Percentiles rank a stretch among this genome's conserved stretches.
These are phyloP conservation scores for Patagioenas fasciata DNA, from an alignment of 2,113 vertebrate species.

Conservation along the genomic window DNA sequence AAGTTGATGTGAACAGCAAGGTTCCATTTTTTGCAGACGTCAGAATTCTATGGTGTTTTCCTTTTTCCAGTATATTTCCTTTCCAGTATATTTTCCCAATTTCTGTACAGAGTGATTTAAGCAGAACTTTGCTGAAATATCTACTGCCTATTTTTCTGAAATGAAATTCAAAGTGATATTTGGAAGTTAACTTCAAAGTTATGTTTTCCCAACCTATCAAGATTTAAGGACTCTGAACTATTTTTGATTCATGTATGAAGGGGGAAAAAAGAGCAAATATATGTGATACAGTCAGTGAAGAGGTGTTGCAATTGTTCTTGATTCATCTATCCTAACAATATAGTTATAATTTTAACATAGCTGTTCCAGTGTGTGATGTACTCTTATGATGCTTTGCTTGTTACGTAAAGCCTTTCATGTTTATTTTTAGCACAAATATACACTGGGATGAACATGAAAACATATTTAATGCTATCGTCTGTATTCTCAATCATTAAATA, in stretches of 20 bases:
- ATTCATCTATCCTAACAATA: neutral
- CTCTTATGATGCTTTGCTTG: neutral
- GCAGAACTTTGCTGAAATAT: neutral
- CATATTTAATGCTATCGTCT: neutral
- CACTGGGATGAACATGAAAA: neutral
- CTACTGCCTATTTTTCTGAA: neutral
- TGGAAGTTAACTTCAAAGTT: constrained; percentile 8
- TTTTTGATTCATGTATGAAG: neutral
- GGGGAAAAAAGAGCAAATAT: neutral
- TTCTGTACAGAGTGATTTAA: neutral
- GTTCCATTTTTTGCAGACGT: neutral
- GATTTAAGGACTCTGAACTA: neutral
- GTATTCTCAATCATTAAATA: neutral
- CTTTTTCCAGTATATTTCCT: neutral
- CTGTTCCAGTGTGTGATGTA: neutral
- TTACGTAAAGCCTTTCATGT: neutral
- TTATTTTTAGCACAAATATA: constrained; percentile 30
- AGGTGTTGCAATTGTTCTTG: constrained; percentile 21
- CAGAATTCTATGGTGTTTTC: neutral
- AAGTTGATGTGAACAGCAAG: neutral
- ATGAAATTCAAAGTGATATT: neutral
- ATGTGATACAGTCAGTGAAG: neutral
- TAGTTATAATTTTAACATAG: neutral
- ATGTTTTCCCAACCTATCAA: neutral
- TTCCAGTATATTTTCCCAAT: neutral